Conservation (phyloP, 2,113 vertebrate species). For the Paramisgurnus dabryanus region DNA sequence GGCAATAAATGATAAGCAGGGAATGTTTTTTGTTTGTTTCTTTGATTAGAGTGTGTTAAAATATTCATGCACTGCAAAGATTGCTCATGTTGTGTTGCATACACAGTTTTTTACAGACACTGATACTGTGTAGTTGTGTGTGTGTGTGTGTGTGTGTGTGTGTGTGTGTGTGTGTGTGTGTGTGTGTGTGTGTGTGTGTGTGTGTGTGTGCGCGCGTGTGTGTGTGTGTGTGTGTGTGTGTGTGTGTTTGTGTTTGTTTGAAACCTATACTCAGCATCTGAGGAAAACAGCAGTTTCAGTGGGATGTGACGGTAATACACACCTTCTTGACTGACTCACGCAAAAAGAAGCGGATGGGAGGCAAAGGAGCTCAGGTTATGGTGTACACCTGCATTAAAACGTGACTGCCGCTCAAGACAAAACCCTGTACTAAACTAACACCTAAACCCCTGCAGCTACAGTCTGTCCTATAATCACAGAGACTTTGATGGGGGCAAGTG, state of each 20-base stretch:
- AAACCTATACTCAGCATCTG: conserved; percentile 12
- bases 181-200: background rate
- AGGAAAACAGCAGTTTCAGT: conserved; percentile 80
- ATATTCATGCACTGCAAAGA: no score
- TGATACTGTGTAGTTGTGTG: background rate
- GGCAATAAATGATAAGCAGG: background rate
- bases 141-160: background rate
- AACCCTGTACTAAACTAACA: background rate
- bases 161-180: background rate
- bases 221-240: no score
- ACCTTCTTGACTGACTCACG: conserved; percentile 19
- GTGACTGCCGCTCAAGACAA: background rate
- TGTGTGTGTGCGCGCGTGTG: background rate
- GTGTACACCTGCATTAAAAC: conserved; percentile 8
- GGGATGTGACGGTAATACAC: conserved; percentile 28
- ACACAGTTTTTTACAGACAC: no score
- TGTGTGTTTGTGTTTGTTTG: background rate
- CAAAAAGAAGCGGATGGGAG: conserved; percentile 2
- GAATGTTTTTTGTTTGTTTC: background rate
- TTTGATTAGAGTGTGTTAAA: no score
- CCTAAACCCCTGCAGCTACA: conserved; percentile 17
- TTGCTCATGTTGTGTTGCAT: no score
- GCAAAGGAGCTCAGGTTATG: background rate
- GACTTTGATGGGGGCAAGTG: conserved; percentile 11
- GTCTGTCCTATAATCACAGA: conserved; percentile 20